Percentiles rank a stretch among this genome's conserved stretches.
phyloP scores from a whole-genome alignment of 2,113 vertebrate species.

The Odocoileus hemionus region DNA sequence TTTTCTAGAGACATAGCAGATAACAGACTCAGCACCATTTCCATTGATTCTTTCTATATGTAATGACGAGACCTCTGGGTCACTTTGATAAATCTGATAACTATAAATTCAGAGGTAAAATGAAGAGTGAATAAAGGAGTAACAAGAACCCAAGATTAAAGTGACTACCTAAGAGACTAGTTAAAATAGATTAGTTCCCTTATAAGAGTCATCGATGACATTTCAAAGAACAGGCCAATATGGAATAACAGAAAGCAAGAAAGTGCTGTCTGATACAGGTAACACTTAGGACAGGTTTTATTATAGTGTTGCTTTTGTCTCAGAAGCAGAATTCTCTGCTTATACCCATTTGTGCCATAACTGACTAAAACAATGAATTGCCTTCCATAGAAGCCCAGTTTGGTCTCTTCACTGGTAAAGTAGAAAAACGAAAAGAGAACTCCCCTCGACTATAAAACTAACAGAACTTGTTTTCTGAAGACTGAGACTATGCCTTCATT shows the following conservation, averaged over 20 bases:
- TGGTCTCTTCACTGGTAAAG: not conserved
- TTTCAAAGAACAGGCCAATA: conserved; percentile 17
- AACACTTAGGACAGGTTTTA: not conserved
- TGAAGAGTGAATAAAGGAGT: not conserved
- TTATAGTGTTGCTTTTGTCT: not conserved
- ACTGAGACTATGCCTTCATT: not conserved
- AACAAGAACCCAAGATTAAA: conserved; percentile 38
- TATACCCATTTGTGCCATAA: not conserved
- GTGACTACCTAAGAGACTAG: not conserved
- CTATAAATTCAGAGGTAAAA: conserved; percentile 41
- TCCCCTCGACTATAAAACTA: not conserved
- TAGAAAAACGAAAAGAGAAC: not conserved
- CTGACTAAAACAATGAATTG: conserved; percentile 6
- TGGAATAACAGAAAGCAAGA: not conserved
- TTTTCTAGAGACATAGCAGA: not conserved
- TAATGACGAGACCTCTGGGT: not conserved
- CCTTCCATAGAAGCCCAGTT: not conserved
- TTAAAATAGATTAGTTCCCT: conserved; percentile 27
- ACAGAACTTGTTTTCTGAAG: not conserved
- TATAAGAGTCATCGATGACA: not conserved
- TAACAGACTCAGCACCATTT: not conserved
- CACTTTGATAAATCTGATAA: conserved; percentile 31
- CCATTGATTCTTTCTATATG: not conserved
- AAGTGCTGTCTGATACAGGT: not conserved
- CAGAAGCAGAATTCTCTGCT: not conserved